These are phyloP conservation scores for Fregetta grallaria DNA, from an alignment of 2,113 vertebrate genomes.

Conservation along the genomic window DNA sequence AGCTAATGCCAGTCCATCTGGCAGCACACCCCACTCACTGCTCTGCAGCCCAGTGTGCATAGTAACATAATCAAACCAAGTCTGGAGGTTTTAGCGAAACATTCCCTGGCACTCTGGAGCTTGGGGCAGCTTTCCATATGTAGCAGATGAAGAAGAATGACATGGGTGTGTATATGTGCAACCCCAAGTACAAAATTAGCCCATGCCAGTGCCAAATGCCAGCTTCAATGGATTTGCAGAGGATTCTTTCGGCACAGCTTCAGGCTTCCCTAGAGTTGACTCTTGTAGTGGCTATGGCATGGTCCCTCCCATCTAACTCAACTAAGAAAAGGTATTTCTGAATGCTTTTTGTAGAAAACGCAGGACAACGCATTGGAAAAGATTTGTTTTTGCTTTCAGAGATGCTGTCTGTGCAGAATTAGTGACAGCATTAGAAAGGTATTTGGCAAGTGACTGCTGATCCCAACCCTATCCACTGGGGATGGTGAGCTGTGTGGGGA, in stretches of 20 bases:
- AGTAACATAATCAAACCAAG: background rate
- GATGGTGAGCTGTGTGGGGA: constrained; percentile 36
- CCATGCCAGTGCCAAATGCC: background rate
- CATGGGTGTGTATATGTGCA: background rate
- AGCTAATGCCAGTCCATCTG: background rate
- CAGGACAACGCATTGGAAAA: background rate
- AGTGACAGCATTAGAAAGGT: constrained; percentile 69
- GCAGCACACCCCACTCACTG: background rate
- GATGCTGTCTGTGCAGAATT: constrained; percentile 54
- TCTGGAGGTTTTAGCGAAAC: background rate
- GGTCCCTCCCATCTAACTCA: background rate
- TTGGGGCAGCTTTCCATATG: background rate
- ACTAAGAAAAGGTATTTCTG: background rate
- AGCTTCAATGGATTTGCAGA: background rate
- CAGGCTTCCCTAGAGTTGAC: background rate
- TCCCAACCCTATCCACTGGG: constrained; percentile 63
- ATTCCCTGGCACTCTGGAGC: constrained; percentile 6
- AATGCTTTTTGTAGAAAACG: background rate
- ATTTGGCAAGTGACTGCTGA: constrained; percentile 65
- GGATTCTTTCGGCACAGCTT: background rate
- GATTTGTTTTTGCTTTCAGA: background rate
- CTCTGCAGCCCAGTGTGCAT: background rate
- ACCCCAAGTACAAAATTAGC: constrained; percentile 16
- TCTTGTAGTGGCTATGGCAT: background rate
- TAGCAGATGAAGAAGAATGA: background rate